Evolutionary conservation across 2,113 vertebrate genomes (phyloP), one percentile per base, ranked within the genome.

Genomic region (Amphiprion ocellaris): DNA sequence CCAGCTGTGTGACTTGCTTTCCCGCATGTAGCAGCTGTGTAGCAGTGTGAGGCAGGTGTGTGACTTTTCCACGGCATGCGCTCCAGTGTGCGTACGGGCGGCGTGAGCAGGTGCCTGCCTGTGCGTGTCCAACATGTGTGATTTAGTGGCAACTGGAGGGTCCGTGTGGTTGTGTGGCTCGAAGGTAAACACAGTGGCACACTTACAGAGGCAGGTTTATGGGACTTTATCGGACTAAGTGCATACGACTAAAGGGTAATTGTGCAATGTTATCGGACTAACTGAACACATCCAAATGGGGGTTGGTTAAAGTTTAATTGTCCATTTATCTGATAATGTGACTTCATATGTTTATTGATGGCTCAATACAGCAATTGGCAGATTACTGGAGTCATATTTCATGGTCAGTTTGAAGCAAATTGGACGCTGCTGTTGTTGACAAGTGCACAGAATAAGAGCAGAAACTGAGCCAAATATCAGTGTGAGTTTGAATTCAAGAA

Each of bases 1-100:
- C 28, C 19, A 70, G 39, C 64, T 79, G 74, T 82, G 50, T 77
- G 74, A 62, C 55, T 60, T 56, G 72, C 24, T 58, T 54, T 14
- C 11, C 49, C 52, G 65, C 21, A 44, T 83, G 70, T 62, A 63
- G 47, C 44, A 61, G 52, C 72, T 55, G 68, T 82, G 63, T 33
- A 82, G 44, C 68, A n/a, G 71, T 41, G 69, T 56, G 69, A 15
- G 53, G 65, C 74, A 87, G 70, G 77, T 87, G 81, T 78, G 75
- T 44, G 79, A 86, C 74, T 83, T 89, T 81, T 79, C 59, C 19
- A 44, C 23, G 41, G 41, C 41, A 33, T 63, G 52, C 60, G 68
- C 4, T 12, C 24, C 47, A 49, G 59, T 8, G 69, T 63, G 49
- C 3, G 5, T 17, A 52, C 16, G 12, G 47, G 33, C 2, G 0